Percentiles rank a stretch among this genome's conserved stretches.
These are phyloP conservation scores for Tapirus terrestris DNA, from an alignment of 2,113 vertebrate genomes.

Conservation along the genomic window DNA sequence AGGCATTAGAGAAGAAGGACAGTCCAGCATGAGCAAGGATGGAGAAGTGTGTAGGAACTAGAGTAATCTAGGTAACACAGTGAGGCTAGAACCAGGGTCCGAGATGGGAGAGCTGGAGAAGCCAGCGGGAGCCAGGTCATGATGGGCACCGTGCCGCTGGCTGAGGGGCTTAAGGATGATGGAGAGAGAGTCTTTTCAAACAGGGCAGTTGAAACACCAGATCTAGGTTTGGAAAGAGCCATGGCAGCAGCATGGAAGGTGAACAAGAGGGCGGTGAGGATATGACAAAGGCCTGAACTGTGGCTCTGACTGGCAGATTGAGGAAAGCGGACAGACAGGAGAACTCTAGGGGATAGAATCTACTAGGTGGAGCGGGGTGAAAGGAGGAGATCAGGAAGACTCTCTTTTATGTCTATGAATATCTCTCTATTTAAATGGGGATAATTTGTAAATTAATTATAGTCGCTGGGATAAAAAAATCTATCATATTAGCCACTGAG, in stretches of 20 bases:
- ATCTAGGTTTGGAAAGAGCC: not conserved
- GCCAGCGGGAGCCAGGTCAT: not conserved
- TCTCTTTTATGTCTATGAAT: not conserved
- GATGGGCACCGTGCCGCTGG: not conserved
- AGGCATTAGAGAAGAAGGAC: not conserved
- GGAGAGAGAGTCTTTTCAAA: not conserved
- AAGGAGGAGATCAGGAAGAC: not conserved
- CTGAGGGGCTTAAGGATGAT: not conserved
- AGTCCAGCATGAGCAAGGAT: not conserved
- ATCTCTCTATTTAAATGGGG: not conserved
- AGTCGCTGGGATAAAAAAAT: not conserved
- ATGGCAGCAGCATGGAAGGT: not conserved
- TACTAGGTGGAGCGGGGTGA: not conserved
- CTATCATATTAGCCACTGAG: not conserved
- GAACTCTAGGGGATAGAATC: not conserved
- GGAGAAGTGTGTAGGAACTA: not conserved
- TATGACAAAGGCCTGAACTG: not conserved
- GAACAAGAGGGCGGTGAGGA: not conserved
- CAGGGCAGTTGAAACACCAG: not conserved
- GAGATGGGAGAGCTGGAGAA: not conserved
- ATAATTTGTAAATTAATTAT: conserved; percentile 4
- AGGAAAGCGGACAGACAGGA: not conserved
- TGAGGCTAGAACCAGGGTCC: not conserved
- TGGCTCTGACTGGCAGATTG: not conserved
- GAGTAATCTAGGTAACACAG: not conserved